Conservation (phyloP, 2,797 vertebrate species). For the Tiaroga cobitis region DNA sequence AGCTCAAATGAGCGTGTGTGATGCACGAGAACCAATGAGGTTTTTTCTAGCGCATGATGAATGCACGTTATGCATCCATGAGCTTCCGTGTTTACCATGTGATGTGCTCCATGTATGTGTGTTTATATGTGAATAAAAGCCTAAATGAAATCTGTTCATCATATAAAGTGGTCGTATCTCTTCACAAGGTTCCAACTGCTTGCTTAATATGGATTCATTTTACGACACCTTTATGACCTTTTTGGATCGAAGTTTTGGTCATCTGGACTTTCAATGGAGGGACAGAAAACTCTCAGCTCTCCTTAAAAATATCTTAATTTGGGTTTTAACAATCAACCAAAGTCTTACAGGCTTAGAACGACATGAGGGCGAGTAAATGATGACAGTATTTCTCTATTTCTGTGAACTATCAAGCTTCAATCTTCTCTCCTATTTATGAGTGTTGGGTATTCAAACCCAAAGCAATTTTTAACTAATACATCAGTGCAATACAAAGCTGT, state of each 20-base stretch:
- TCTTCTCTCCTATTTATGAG: background rate
- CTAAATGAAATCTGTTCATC: background rate
- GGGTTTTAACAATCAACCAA: background rate
- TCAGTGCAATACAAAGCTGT: constrained; percentile 27
- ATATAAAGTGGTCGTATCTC: background rate
- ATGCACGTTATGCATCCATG: accelerated
- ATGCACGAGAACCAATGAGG: background rate
- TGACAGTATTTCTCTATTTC: background rate
- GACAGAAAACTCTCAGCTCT: background rate
- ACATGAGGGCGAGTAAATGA: background rate
- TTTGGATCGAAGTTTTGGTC: background rate
- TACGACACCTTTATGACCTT: background rate
- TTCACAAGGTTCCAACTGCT: background rate
- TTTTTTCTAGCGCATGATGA: background rate
- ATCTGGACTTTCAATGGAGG: background rate
- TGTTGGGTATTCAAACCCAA: background rate
- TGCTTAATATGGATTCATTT: background rate
- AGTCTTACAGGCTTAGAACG: background rate
- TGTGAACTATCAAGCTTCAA: background rate
- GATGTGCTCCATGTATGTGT: background rate
- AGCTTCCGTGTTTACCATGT: background rate
- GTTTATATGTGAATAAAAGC: background rate
- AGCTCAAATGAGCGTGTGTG: too few species aligned
- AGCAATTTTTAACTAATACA: background rate
- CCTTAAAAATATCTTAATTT: background rate